Percentiles rank a stretch among this genome's conserved stretches.
phyloP scores from a whole-genome alignment of 2,888 invertebrate genomes.

The Platycheirus albimanus region DNA sequence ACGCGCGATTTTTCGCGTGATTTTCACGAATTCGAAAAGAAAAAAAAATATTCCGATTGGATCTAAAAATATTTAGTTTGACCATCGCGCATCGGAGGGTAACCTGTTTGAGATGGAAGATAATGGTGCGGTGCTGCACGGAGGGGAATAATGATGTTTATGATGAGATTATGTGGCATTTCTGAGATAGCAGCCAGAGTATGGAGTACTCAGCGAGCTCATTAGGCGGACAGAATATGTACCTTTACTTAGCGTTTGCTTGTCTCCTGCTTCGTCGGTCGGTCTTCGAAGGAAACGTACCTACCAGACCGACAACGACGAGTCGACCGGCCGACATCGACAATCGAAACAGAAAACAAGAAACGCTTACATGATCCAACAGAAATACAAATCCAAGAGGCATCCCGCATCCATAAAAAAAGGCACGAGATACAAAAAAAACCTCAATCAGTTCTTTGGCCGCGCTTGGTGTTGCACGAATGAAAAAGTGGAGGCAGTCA shows the following conservation, averaged over 20 bases:
- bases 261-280: constrained; percentile 2
- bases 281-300: not conserved
- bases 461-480: constrained; percentile 72
- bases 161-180: constrained; percentile 67
- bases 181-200: constrained; percentile 53
- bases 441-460: constrained; percentile 48
- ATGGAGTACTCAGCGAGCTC: constrained; percentile 61
- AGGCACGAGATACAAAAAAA: constrained; percentile 3
- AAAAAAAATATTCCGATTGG: constrained; percentile 47
- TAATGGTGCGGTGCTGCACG: too few species aligned
- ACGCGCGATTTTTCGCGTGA: constrained; percentile 57
- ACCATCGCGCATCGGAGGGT: constrained; percentile 22
- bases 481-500: constrained; percentile 77
- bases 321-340: not conserved
- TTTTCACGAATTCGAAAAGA: constrained; percentile 9
- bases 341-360: constrained; percentile 36
- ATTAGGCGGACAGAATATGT: constrained; percentile 65
- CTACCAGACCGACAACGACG: too few species aligned
- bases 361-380: constrained; percentile 50
- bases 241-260: constrained; percentile 44
- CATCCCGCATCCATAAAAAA: constrained; percentile 20
- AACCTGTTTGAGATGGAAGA: constrained; percentile 59
- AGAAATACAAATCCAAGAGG: constrained; percentile 35
- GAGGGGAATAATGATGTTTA: constrained; percentile 54
- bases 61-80: constrained; percentile 71